A percentile compares a stretch with the other conserved stretches of the same genome.
phyloP scores from a whole-genome alignment of 2,113 vertebrate genomes.

The Pristiophorus japonicus region DNA sequence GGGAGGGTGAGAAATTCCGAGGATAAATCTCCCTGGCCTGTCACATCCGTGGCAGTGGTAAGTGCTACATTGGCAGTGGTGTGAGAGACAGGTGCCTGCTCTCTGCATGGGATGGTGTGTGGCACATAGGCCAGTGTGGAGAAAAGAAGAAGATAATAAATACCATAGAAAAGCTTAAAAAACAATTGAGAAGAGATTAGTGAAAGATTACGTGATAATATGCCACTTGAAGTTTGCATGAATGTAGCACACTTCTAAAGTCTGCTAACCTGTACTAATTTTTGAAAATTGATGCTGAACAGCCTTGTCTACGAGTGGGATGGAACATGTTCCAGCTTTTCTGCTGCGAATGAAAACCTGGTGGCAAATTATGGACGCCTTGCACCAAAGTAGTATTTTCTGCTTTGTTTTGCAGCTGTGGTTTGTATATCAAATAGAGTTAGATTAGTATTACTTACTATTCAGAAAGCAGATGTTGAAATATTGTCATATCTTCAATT shows the following conservation, averaged over 20 bases:
- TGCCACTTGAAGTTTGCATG: background rate
- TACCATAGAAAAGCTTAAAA: background rate
- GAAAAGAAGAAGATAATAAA: background rate
- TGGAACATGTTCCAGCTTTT: background rate
- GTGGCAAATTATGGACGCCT: background rate
- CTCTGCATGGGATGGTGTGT: background rate
- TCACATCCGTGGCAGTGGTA: too few relatives aligned
- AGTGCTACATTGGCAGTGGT: background rate
- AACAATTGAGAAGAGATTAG: background rate
- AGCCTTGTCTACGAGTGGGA: background rate
- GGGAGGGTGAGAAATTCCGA: background rate
- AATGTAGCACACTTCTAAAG: background rate
- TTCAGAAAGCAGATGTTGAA: background rate
- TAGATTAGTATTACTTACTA: background rate
- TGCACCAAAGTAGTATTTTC: background rate
- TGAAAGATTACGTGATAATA: background rate
- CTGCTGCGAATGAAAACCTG: background rate
- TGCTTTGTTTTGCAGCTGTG: background rate
- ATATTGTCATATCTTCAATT: background rate
- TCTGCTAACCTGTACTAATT: background rate
- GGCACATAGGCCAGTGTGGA: background rate
- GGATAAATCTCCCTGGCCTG: too few relatives aligned
- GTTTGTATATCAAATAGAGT: background rate
- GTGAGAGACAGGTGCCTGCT: background rate
- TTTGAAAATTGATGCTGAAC: background rate